These are phyloP conservation scores for Pogonus chalceus DNA, from an alignment of 1,140 invertebrate species.

Conservation along the genomic window DNA sequence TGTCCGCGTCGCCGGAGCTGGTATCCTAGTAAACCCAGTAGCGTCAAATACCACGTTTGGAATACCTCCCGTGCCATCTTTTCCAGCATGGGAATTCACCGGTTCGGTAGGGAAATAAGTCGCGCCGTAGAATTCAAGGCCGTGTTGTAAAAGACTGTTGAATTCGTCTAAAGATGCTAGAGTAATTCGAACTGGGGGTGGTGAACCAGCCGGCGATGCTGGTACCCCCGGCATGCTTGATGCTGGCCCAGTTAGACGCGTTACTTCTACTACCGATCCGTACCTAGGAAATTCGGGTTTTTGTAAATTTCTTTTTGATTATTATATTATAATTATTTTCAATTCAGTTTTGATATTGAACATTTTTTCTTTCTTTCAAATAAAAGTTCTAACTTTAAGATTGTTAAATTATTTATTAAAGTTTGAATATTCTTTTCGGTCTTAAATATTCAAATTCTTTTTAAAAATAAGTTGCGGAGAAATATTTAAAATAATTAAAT, in stretches of 20 bases:
- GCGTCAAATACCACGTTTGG: conserved; percentile 74
- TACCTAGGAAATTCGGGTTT: background rate
- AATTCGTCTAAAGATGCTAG: conserved; percentile 70
- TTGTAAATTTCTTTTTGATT: too few species aligned
- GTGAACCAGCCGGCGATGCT: conserved; percentile 30
- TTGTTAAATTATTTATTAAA: too few species aligned
- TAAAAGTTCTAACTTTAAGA: too few species aligned
- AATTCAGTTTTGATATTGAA: too few species aligned
- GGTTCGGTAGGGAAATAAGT: conserved; percentile 76
- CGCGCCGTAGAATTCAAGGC: conserved; percentile 74
- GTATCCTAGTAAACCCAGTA: conserved; percentile 65
- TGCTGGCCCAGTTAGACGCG: conserved; percentile 38
- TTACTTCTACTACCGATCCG: conserved; percentile 34
- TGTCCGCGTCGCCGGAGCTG: conserved; percentile 62
- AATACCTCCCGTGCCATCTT: conserved; percentile 45
- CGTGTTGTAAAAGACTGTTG: conserved; percentile 67
- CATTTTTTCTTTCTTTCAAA: too few species aligned
- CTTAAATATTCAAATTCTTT: too few species aligned
- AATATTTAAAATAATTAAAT: too few species aligned
- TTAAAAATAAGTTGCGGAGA: too few species aligned
- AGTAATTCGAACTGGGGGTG: conserved; percentile 59
- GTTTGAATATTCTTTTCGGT: too few species aligned
- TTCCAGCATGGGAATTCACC: conserved; percentile 47
- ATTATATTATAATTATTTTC: too few species aligned
- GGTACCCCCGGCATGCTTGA: conserved; percentile 30